Base-by-base conservation (phyloP, 2,888 invertebrate species). In the Leptogaster cylindrica region DNA sequence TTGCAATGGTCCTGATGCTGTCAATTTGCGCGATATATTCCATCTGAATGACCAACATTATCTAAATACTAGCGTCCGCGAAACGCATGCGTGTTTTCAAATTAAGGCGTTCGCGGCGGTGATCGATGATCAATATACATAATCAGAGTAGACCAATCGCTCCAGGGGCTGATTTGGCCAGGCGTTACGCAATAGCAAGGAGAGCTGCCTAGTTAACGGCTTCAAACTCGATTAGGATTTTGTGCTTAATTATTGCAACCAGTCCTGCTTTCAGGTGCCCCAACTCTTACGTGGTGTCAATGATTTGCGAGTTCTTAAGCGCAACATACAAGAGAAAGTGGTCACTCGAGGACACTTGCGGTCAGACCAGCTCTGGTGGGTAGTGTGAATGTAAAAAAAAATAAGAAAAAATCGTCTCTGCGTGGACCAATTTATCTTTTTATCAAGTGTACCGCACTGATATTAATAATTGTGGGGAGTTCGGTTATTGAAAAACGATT, bases 191-290 rank as follows among this genome's bases (percentile, higher is more conserved):
- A 36, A 12, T 23, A 23, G 46, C 16, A n/a, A n/a, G 48, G 8
- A 8, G 44, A 61, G 44, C 61, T n/a, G n/a, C 41, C 44, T 61
- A 61, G 61, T 61, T 61, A 61, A 14, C 39, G 41, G 18, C 10
- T 31, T 39, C 61, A 61, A 61, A 61, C 61, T 61, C 44, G 61
- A 61, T 61, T 61, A 61, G 61, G 61, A 61, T 28, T 61, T 61
- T 44, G 14, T 25, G 41, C 28, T 61, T 61, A 61, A 44, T 61
- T 61, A 61, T 16, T 27, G 12, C 44, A 28, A 61, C 61, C 44
- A 44, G 44, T 41, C 20, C 7, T 6, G 10, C 41, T 61, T 44
- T 28, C 61, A 41, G 44, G 28, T 61, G 61, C 27, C 44, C 44
- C 41, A 28, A 18, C 44, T 27, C 44, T 41, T 16, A 14, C 10